These are phyloP conservation scores for Hylomyscus alleni DNA, from an alignment of 2,797 vertebrate genomes.

Conservation along the genomic window DNA sequence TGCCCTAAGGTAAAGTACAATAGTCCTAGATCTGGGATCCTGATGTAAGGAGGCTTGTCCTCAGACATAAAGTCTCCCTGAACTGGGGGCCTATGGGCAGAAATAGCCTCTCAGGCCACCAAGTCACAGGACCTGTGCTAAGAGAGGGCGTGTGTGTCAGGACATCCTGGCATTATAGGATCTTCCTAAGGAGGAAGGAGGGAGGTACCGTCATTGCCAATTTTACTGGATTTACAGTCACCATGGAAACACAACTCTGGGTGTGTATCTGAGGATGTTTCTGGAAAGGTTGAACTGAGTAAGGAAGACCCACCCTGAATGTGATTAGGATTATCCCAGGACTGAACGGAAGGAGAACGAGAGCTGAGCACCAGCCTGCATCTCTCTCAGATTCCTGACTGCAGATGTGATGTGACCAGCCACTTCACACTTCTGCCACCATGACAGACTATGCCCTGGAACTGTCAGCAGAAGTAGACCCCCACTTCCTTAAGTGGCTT, in stretches of 20 bases:
- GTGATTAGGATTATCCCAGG: not conserved
- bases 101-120: fast-evolving
- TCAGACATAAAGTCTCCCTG: not conserved
- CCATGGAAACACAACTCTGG: not conserved
- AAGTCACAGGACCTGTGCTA: not conserved
- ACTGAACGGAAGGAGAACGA: not conserved
- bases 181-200: not conserved
- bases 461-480: not conserved
- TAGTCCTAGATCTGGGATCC: not conserved
- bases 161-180: too few relatives aligned
- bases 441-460: not conserved
- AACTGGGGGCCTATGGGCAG: fast-evolving
- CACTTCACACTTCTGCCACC: not conserved
- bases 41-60: not conserved
- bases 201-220: not conserved
- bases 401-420: not conserved
- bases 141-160: fast-evolving
- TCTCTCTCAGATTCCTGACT: not conserved
- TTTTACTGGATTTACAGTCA: not conserved
- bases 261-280: not conserved
- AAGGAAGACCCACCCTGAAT: not conserved
- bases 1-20: too few relatives aligned
- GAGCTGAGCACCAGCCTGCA: not conserved
- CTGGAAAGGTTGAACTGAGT: not conserved
- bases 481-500: not conserved